phyloP scores from a whole-genome alignment of 2,797 vertebrate species.

The Meriones psammophilus region DNA sequence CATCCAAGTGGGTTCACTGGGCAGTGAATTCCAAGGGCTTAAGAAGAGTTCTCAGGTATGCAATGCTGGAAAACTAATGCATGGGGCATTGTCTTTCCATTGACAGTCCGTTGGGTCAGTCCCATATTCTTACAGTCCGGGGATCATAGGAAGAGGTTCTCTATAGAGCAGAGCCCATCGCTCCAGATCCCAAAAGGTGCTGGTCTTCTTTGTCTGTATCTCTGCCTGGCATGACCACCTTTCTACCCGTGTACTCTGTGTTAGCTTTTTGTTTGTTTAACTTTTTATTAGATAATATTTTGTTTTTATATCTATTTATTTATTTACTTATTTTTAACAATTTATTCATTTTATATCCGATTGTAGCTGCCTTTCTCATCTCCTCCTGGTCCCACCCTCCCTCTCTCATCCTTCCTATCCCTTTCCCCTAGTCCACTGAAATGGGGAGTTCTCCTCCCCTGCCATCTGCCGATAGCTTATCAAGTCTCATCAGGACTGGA shows the following conservation, averaged over 20 bases:
- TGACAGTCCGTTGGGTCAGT: neutral
- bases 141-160: neutral
- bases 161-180: neutral
- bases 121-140: neutral
- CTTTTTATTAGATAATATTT: too few species aligned
- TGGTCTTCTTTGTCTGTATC: neutral
- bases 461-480: too few species aligned
- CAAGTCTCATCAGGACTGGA: too few species aligned
- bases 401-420: too few species aligned
- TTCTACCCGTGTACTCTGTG: neutral
- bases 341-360: too few species aligned
- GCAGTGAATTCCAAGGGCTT: neutral
- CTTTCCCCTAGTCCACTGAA: too few species aligned
- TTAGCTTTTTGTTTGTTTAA: too few species aligned
- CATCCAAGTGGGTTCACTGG: neutral
- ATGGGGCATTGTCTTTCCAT: neutral
- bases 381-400: too few species aligned
- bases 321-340: too few species aligned
- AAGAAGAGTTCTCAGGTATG: neutral
- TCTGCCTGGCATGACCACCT: neutral
- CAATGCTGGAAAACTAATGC: neutral
- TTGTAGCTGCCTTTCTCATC: too few species aligned
- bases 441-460: too few species aligned
- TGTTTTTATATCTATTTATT: too few species aligned
- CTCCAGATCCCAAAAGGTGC: neutral